These are phyloP conservation scores for Venustoraphidia nigricollis DNA, from an alignment of 2,888 invertebrate genomes.

Conservation along the genomic window DNA sequence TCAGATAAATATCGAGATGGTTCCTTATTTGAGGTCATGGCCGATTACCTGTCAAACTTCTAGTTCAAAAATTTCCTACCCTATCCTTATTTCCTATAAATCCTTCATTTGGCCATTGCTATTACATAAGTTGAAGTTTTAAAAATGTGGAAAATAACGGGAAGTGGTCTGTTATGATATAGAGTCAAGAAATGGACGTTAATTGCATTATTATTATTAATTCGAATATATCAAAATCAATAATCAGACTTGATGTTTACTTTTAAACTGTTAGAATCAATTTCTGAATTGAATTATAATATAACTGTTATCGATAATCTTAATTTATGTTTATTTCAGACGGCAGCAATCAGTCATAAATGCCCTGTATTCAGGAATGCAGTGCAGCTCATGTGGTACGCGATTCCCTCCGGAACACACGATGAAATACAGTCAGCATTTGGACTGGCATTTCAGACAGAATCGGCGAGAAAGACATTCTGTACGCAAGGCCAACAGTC, in stretches of 20 bases:
- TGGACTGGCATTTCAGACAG: conserved; percentile 97
- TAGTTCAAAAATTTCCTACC: too few relatives aligned
- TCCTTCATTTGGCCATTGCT: too few relatives aligned
- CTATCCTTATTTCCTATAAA: too few relatives aligned
- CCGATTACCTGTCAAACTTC: too few relatives aligned
- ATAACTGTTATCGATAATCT: conserved; percentile 5
- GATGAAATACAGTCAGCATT: conserved; percentile 82
- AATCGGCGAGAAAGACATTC: conserved; percentile 80
- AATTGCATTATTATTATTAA: neutral
- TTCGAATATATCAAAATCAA: neutral
- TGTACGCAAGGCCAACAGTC: conserved; percentile 63
- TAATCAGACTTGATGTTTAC: neutral
- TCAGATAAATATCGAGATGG: too few relatives aligned
- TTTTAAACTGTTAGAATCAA: neutral
- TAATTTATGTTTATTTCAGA: conserved; percentile 28
- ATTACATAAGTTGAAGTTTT: too few relatives aligned
- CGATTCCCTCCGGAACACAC: conserved; percentile 84
- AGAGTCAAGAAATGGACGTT: too few relatives aligned
- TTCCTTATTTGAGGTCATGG: too few relatives aligned
- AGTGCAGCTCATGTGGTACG: conserved; percentile 92
- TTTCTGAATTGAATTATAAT: neutral
- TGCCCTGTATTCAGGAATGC: conserved; percentile 74
- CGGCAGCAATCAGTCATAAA: conserved; percentile 57
- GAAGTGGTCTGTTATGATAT: too few relatives aligned
- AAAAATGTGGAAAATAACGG: too few relatives aligned